Evolutionary conservation across 2,797 vertebrate species (phyloP), one percentile per base, ranked within the genome.

Genomic region (Anomalospiza imberbis): DNA sequence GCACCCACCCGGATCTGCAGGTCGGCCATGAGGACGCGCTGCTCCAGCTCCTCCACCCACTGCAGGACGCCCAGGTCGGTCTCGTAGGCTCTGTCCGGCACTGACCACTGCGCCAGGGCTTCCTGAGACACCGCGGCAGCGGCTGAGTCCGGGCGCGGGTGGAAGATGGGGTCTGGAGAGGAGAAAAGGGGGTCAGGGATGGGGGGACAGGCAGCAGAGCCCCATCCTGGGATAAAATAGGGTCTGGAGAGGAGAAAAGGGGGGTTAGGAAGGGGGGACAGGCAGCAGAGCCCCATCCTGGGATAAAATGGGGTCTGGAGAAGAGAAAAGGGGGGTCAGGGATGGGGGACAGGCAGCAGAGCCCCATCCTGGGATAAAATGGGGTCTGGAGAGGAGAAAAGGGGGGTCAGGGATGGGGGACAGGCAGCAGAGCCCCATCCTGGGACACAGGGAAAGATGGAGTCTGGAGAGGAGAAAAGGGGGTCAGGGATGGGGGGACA

Each of bases 1-100:
- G 61, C 90, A 47, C 96, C 94, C 82, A 99, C 99, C 98, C 99
- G 98, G 50, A 99, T 98, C 93, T 99, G 99, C 68, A 99, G 98
- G 91, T 99, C 99, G 0, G 99, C 98, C 29, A 98, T 97, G 25
- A 99, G 91, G 40, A 99, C 98, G 6, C 98, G 98, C 96, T 98
- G 98, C 91, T 99, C 99, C 85, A 99, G 96, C 90, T 99, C 98
- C 97, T 99, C 99, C 91, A 99, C 99, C 98, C 99, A 98, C 97
- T 98, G 98, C 65, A 99, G 98, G 53, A 98, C 96, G 2, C 95
- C 97, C 22, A 99, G 85, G 92, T 99, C 99, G 3, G 97, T 97
- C 94, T 99, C 98, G 62, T 99, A 98, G n/a, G 98, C 97, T 91
- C 97, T 98, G 70, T 99, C 98, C 83, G 98, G 98, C 85, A 98